Conservation (phyloP, 2,888 invertebrate species). For the Synergus laeviventris region DNA sequence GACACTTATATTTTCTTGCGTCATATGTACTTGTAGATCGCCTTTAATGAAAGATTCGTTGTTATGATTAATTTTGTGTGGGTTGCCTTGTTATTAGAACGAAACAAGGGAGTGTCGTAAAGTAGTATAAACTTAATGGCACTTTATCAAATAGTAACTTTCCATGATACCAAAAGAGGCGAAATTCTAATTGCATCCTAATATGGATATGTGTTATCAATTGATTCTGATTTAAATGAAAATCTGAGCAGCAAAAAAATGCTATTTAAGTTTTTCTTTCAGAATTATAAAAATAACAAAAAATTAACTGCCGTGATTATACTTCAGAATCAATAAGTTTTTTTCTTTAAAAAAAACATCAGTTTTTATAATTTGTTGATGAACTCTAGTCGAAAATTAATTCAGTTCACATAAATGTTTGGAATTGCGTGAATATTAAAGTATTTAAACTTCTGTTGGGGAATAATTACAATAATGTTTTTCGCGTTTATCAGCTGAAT, state of each 20-base stretch:
- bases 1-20: background rate
- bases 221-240: background rate
- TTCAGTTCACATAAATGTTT: background rate
- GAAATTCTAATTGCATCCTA: background rate
- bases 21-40: background rate
- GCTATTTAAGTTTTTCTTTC: background rate
- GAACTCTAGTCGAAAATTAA: background rate
- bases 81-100: conserved; percentile 23
- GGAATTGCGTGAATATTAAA: background rate
- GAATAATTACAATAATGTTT: conserved; percentile 27
- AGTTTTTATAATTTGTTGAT: background rate
- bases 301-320: background rate
- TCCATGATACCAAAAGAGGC: background rate
- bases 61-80: conserved; percentile 24
- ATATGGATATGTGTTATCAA: background rate
- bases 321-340: background rate
- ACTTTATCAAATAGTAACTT: conserved; percentile 23
- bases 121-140: conserved; percentile 26
- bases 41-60: conserved; percentile 21
- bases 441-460: conserved; percentile 9
- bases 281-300: background rate
- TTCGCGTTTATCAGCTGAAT: conserved; percentile 15
- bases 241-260: background rate
- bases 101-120: conserved; percentile 40
- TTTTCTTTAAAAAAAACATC: background rate